A percentile compares a stretch with the other conserved stretches of the same genome.
These are phyloP conservation scores for Barbus barbus DNA, from an alignment of 2,113 vertebrate genomes.

Conservation along the genomic window DNA sequence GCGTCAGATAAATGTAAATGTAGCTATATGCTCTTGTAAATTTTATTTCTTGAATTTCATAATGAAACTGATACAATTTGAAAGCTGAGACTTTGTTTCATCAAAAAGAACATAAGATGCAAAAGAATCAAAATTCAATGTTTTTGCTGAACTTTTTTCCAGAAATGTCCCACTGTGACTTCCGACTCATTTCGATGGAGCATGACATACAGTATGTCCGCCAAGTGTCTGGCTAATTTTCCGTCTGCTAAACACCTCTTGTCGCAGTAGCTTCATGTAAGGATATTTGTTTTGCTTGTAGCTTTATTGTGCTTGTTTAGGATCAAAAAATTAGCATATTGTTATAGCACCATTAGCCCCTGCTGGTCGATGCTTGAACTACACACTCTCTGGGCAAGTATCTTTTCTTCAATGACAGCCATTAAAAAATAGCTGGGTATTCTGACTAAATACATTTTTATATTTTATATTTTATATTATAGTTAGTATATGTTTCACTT, in stretches of 20 bases:
- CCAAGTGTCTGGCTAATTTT: neutral
- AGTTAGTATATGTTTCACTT: neutral
- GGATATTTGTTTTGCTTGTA: too few species aligned
- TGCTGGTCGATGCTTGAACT: neutral
- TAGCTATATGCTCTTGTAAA: neutral
- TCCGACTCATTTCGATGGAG: too few species aligned
- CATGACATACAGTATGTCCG: too few species aligned
- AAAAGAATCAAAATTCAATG: neutral
- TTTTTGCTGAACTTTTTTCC: neutral
- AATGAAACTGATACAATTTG: neutral
- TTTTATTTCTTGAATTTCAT: neutral
- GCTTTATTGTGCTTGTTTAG: neutral
- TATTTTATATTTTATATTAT: too few species aligned
- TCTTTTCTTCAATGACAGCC: too few species aligned
- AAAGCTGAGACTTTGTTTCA: neutral
- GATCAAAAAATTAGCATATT: neutral
- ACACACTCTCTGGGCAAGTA: neutral
- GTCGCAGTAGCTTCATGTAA: too few species aligned
- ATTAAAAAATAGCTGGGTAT: neutral
- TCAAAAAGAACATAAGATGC: neutral
- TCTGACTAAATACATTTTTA: too few species aligned
- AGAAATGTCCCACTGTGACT: neutral
- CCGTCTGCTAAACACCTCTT: neutral
- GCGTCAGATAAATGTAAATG: too few species aligned
- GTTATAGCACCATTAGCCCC: neutral